Conservation (phyloP, 2,113 vertebrate species). For the Microcebus ravelobensis region DNA sequence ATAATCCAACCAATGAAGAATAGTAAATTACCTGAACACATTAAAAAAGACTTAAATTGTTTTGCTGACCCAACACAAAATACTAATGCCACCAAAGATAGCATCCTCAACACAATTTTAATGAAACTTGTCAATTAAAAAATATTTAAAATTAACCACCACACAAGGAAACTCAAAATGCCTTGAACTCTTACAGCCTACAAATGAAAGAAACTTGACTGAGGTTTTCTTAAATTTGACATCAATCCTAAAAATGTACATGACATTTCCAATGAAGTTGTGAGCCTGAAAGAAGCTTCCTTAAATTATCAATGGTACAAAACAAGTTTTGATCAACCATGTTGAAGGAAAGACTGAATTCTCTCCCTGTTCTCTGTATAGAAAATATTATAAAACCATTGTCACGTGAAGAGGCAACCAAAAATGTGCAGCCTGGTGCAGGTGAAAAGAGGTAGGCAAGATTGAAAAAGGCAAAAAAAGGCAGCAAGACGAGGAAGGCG, state of each 20-base stretch:
- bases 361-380: not conserved
- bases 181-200: not conserved
- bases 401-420: not conserved
- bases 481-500: not conserved
- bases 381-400: not conserved
- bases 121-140: not conserved
- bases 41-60: not conserved
- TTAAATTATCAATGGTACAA: not conserved
- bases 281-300: not conserved
- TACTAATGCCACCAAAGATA: not conserved
- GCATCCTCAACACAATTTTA: not conserved
- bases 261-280: not conserved
- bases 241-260: not conserved
- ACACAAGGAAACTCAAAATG: slow-evolving; percentile 20
- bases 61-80: slow-evolving; percentile 6
- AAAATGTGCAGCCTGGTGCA: not conserved
- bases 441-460: not conserved
- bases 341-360: not conserved
- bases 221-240: slow-evolving; percentile 18
- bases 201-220: slow-evolving; percentile 6
- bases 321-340: slow-evolving; percentile 18
- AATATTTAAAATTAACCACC: not conserved
- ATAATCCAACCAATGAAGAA: slow-evolving; percentile 26
- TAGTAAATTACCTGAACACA: not conserved
- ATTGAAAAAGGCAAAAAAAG: not conserved